Evolutionary conservation across 2,113 vertebrate genomes (phyloP).

Genomic region (Xiphophorus hellerii): DNA sequence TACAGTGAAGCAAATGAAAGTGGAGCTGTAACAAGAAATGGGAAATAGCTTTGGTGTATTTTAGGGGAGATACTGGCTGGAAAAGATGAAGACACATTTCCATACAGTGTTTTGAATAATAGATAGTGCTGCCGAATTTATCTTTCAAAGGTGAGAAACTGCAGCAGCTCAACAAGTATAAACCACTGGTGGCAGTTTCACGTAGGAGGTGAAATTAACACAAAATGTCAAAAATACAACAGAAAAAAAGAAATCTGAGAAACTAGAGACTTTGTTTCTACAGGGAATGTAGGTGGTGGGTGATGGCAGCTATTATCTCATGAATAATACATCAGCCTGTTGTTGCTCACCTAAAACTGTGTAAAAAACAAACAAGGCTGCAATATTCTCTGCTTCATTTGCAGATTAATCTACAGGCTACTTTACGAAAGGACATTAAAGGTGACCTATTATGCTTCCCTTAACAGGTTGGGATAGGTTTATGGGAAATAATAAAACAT

Average conservation of each 20-base stretch:
- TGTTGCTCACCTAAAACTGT: not conserved
- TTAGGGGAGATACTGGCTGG: not conserved
- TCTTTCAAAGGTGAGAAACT: conserved; percentile 13
- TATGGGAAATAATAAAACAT: too few relatives aligned
- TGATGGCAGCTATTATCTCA: conserved; percentile 24
- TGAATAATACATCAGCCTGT: not conserved
- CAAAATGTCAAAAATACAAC: conserved; percentile 33
- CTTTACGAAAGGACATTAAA: not conserved
- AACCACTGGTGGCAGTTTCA: conserved; percentile 21
- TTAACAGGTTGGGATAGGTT: too few relatives aligned
- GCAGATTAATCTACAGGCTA: not conserved
- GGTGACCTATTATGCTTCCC: too few relatives aligned
- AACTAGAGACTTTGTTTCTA: conserved; percentile 9
- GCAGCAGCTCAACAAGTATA: conserved; percentile 9
- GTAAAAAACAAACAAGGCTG: conserved; percentile 16
- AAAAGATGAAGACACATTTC: not conserved
- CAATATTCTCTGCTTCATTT: not conserved
- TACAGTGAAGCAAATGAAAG: not conserved
- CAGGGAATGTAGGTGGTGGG: conserved; percentile 28
- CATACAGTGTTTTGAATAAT: conserved; percentile 5
- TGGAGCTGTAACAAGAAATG: not conserved
- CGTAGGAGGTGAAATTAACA: conserved; percentile 30
- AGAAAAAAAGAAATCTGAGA: not conserved
- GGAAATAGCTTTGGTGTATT: not conserved
- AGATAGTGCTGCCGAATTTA: conserved; percentile 2